A percentile compares a stretch with the other conserved stretches of the same genome.
phyloP scores from a whole-genome alignment of 2,797 vertebrate species.

The Somateria mollissima region DNA sequence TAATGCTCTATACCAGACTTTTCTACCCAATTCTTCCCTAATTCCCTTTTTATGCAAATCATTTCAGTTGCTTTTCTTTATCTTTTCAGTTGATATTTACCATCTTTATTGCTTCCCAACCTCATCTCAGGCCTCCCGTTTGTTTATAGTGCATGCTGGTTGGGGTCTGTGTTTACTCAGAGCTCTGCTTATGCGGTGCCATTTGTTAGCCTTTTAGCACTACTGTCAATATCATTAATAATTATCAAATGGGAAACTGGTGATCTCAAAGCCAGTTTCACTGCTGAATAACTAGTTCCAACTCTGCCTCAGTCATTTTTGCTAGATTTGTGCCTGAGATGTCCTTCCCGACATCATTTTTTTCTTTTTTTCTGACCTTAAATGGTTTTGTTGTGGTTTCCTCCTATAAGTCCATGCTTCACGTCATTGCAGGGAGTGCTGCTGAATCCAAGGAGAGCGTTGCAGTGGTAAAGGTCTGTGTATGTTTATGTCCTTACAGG shows the following conservation, averaged over 20 bases:
- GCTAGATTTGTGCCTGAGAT: neutral
- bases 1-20: neutral
- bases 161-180: constrained; percentile 31
- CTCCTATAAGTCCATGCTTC: neutral
- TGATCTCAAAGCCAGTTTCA: neutral
- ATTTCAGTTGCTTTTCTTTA: constrained; percentile 50
- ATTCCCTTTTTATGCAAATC: neutral
- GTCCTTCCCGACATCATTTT: neutral
- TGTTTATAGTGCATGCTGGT: neutral
- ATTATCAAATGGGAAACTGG: constrained; percentile 8
- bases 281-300: neutral
- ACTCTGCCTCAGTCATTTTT: neutral
- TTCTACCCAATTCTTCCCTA: neutral
- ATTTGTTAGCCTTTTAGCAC: constrained; percentile 58
- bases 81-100: constrained; percentile 48
- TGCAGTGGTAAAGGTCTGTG: neutral
- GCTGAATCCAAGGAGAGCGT: neutral
- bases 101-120: constrained; percentile 44
- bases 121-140: neutral
- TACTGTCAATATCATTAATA: constrained; percentile 64
- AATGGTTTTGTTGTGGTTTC: neutral
- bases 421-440: neutral
- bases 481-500: neutral
- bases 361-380: neutral
- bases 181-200: neutral